Base-by-base conservation (phyloP, 1,140 invertebrate genomes). In the Dinothrombium tinctorium region DNA sequence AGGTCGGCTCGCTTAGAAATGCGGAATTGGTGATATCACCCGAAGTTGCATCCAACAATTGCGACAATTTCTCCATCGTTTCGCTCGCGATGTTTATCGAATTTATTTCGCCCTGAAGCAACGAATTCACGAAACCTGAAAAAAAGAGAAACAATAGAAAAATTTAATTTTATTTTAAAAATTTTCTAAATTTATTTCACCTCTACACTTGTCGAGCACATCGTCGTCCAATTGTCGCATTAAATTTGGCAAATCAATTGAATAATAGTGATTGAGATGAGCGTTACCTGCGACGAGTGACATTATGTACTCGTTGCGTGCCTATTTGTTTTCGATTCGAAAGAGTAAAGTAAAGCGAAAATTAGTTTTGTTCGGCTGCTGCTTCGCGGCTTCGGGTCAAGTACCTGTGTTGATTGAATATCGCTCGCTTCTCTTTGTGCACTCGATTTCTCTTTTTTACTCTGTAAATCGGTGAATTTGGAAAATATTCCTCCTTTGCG, bases 271-370 rank as follows among this genome's bases (percentile, higher is more conserved):
- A 52, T 76, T 79, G 62, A 90, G 67, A 62, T 95, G 87, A 29
- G 87, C 84, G 59, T 94, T 95, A 19, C 82, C 79, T n/a, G 81
- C 75, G 0, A 82, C 75, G 41, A 94, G 66, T 53, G 76, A 75
- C 25, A 95, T 63, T 23, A 95, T 60, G 54, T 94, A 94, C 58
- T 94, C 87, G 54, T 95, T 95, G 43, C 89, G 66, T 17, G 87
- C 82, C 47, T 52, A 9, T 4, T n/a, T n/a, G n/a, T n/a, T n/a
- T n/a, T 11, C 8, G 28, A 14, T 26, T 29, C 0, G 8, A 35
- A 24, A 31, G 0, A 19, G 21, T 31, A 39, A 9, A 24, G 12
- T 17, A 8, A 11, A 9, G 4, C 9, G 26, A 24, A 14, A 24
- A 37, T 19, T 15, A 1, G 20, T 25, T 39, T 4, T 25, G 5